These are phyloP conservation scores for Heliconius nattereri DNA, from an alignment of 1,140 invertebrate species.

Conservation along the genomic window DNA sequence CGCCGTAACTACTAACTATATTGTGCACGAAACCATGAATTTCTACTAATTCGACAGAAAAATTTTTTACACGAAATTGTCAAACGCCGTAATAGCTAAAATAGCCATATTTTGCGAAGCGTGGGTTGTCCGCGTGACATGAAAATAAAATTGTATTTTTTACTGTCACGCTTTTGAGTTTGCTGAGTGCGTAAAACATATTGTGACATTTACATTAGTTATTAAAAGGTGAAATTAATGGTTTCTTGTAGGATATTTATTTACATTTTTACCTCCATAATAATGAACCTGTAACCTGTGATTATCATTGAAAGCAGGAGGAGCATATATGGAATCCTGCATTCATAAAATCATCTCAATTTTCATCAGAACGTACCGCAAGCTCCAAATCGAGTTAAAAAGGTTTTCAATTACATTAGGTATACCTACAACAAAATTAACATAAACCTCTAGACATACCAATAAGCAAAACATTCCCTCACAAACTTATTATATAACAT, in stretches of 20 bases:
- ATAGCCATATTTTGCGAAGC: neutral
- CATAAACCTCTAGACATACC: neutral
- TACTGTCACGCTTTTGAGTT: neutral
- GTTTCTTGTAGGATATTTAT: no score
- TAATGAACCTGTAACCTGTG: no score
- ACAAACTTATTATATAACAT: neutral
- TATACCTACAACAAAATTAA: neutral
- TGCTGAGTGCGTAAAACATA: neutral
- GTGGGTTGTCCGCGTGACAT: neutral
- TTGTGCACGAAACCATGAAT: conserved; percentile 26
- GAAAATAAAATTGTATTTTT: conserved; percentile 3
- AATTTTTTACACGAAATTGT: conserved; percentile 13
- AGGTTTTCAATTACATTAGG: conserved; percentile 9
- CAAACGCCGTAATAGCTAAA: conserved; percentile 6
- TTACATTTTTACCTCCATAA: no score
- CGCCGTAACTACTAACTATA: conserved; percentile 20
- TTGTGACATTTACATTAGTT: no score
- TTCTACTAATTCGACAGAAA: conserved; percentile 29
- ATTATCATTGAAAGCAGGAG: no score
- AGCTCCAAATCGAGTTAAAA: neutral
- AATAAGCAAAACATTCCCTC: neutral
- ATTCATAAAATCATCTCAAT: neutral
- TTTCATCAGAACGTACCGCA: neutral
- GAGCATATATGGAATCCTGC: neutral
- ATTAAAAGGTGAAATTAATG: no score